phyloP scores from a whole-genome alignment of 2,113 vertebrate genomes.

The Callaeas wilsoni region DNA sequence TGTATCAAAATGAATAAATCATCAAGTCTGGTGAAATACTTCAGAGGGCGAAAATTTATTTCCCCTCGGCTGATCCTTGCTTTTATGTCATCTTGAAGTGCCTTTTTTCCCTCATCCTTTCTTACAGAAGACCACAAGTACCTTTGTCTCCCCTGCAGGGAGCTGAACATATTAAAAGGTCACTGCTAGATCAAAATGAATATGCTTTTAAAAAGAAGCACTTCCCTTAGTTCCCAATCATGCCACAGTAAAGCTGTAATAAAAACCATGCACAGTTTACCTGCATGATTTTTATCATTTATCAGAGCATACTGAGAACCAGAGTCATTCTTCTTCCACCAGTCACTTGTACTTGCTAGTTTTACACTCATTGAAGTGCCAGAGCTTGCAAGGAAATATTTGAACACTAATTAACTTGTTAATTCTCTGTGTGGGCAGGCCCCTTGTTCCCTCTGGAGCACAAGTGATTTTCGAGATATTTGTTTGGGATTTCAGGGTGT shows the following conservation, averaged over 20 bases:
- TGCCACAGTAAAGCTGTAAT: background rate
- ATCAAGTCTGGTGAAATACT: background rate
- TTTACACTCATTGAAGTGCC: background rate
- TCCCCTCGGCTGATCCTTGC: background rate
- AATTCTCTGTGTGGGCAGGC: conserved; percentile 33
- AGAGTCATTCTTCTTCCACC: background rate
- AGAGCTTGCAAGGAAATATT: conserved; percentile 14
- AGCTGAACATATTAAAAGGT: background rate
- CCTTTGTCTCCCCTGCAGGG: background rate
- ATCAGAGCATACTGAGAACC: background rate
- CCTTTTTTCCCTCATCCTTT: background rate
- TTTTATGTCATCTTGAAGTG: background rate
- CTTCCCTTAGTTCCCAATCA: background rate
- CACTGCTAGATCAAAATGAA: background rate
- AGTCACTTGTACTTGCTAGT: background rate
- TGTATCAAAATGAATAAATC: background rate
- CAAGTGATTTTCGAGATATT: conserved; percentile 5
- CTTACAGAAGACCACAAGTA: background rate
- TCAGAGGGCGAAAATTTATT: background rate
- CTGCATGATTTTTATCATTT: background rate
- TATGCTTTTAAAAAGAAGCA: background rate
- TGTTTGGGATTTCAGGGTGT: conserved; percentile 35
- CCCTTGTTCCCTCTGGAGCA: background rate
- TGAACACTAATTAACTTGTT: conserved; percentile 46
- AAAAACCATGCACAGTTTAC: background rate